These are phyloP conservation scores for Agrotis exclamationis DNA, from an alignment of 2,888 invertebrate genomes.

Conservation along the genomic window DNA sequence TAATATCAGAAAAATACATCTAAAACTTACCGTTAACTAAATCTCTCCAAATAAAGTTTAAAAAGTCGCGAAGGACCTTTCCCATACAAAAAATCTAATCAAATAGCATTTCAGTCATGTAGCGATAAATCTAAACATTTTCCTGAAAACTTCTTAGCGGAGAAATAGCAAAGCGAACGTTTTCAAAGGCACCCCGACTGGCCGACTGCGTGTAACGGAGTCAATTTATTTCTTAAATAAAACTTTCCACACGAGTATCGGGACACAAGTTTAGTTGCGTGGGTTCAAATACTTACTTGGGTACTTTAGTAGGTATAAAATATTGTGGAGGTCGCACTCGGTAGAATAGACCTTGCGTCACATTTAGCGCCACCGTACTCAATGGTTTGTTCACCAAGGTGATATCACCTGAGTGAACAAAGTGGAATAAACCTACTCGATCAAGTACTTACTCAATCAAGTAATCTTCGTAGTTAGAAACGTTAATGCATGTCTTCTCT, in stretches of 20 bases:
- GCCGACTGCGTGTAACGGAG: constrained; percentile 53
- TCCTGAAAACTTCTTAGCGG: constrained; percentile 61
- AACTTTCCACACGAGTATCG: constrained; percentile 66
- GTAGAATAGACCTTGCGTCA: neutral
- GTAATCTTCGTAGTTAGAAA: too few species aligned
- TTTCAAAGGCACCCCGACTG: constrained; percentile 64
- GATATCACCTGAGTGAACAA: too few species aligned
- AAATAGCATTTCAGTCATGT: constrained; percentile 49
- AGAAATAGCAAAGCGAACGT: constrained; percentile 65
- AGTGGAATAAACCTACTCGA: too few species aligned
- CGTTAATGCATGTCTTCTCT: neutral
- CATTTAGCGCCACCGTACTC: neutral
- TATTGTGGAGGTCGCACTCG: constrained; percentile 50
- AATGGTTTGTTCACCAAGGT: too few species aligned
- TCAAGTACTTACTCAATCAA: too few species aligned
- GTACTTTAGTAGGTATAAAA: constrained; percentile 10
- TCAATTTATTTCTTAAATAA: constrained; percentile 76
- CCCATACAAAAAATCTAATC: constrained; percentile 45
- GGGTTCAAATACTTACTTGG: constrained; percentile 11
- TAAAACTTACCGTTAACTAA: too few species aligned
- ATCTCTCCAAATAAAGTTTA: too few species aligned
- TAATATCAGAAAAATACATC: too few species aligned
- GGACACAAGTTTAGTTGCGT: constrained; percentile 63
- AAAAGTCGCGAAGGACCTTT: too few species aligned
- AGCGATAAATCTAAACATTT: constrained; percentile 68